Conservation (phyloP, 2,888 invertebrate species). For the Arge pagana region DNA sequence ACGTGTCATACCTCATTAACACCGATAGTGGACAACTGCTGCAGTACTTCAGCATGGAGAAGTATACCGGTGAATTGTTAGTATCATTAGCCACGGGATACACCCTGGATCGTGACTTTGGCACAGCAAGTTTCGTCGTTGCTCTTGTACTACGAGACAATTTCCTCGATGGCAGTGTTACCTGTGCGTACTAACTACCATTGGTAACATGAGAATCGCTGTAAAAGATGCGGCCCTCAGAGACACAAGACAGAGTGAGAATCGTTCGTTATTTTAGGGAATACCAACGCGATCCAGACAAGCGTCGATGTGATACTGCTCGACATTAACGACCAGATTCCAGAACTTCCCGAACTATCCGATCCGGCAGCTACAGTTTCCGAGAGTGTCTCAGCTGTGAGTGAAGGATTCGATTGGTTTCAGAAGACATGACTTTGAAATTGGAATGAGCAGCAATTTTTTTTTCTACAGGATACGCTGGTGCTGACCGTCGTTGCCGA, state of each 20-base stretch:
- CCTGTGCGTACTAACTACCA: conserved; percentile 24
- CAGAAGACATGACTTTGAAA: conserved; percentile 13
- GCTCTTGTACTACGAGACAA: conserved; percentile 63
- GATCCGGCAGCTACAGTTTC: conserved; percentile 37
- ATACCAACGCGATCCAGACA: conserved; percentile 41
- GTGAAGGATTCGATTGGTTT: conserved; percentile 4
- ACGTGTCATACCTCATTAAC: conserved; percentile 63
- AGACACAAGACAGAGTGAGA: background rate
- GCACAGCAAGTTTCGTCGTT: conserved; percentile 59
- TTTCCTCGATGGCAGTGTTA: conserved; percentile 58
- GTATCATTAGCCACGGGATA: conserved; percentile 59
- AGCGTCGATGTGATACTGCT: conserved; percentile 60
- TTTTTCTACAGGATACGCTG: conserved; percentile 45
- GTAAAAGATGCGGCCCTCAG: background rate
- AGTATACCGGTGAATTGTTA: conserved; percentile 57
- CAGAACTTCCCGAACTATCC: conserved; percentile 56
- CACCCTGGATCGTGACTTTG: conserved; percentile 62
- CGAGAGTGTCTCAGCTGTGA: conserved; percentile 37
- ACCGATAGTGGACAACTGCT: conserved; percentile 56
- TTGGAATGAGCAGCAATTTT: background rate
- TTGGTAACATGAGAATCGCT: background rate
- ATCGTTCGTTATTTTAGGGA: conserved; percentile 26
- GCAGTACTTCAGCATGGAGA: conserved; percentile 62
- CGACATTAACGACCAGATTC: conserved; percentile 69
- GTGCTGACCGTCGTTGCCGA: conserved; percentile 57